Base-by-base conservation (phyloP, 2,113 vertebrate species). In the Corythoichthys haematopterus region DNA sequence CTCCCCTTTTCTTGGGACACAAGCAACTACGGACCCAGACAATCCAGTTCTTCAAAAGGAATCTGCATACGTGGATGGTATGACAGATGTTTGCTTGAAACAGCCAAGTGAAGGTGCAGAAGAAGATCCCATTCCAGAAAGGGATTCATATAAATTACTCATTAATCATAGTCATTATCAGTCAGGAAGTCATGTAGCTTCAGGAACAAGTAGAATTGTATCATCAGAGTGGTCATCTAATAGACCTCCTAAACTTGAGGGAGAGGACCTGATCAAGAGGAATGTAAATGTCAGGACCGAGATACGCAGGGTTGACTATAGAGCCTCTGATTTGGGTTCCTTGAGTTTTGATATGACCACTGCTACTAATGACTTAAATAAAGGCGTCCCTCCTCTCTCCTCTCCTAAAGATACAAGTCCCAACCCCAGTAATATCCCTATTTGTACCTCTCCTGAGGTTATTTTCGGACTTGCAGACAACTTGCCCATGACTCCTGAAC, bases 341-440 rank as follows among this genome's bases (percentile, higher is more conserved):
- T 71, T 79, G 28, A 76, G 78, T 67, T 68, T 85, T 36, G 79
- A 79, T 52, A 67, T 79, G 50, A 81, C 85, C 51, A 81, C 81
- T 38, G 88, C 85, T 47, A 93, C 92, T 56, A 93, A 93, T 87
- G 92, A 92, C 68, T 84, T 93, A 16, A 93, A 93, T 77, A 93
- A 93, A 77, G 91, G 92, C 43, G 88, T 91, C 38, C 87, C 85
- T 65, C 75, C 90, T 68, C 75, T 92, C 38, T 89, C 89, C 43
- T 83, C 84, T 40, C 87, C 89, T 33, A 92, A 90, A 86, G 92
- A 93, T 5, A 68, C 82, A 2, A 86, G 79, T 60, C 82, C 87
- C 48, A 91, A 88, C 70, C 87, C 82, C 66, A 93, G 91, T 76
- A 93, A 93, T 66, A 93, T 93, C 69, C 91, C 92, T 8, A 74